Evolutionary conservation across 2,113 vertebrate genomes (phyloP).

Genomic region (Donacobius atricapilla): DNA sequence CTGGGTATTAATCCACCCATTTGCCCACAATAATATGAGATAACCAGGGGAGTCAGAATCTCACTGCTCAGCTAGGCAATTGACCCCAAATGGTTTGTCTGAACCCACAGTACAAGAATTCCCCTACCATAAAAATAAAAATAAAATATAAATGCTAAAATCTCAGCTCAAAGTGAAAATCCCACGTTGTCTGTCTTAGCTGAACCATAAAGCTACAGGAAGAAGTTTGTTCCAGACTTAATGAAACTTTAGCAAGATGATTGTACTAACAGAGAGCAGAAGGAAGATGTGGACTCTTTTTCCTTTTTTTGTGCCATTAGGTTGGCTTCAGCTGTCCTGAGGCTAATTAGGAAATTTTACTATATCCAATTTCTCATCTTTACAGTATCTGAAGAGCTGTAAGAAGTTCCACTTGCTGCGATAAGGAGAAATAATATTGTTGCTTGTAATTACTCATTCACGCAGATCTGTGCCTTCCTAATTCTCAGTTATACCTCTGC

Average conservation of each 20-base stretch:
- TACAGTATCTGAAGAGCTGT: neutral
- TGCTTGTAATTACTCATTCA: neutral
- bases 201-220: neutral
- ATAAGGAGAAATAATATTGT: conserved; percentile 17
- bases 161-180: neutral
- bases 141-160: neutral
- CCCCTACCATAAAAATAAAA: neutral
- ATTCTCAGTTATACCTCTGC: neutral
- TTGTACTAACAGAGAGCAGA: neutral
- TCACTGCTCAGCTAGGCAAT: neutral
- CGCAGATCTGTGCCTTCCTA: neutral
- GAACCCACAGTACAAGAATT: neutral
- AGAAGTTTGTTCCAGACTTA: neutral
- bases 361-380: conserved; percentile 10
- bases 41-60: neutral
- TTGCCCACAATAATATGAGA: neutral
- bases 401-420: conserved; percentile 6
- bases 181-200: neutral
- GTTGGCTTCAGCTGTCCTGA: neutral
- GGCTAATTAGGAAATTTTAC: conserved; percentile 20
- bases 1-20: neutral
- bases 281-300: neutral
- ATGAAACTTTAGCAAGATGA: neutral
- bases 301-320: neutral
- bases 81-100: neutral